A percentile compares a stretch with the other conserved stretches of the same genome.
Evolutionary conservation across 2,888 invertebrate species (phyloP).

Genomic region (Chrysotoxum bicinctum): DNA sequence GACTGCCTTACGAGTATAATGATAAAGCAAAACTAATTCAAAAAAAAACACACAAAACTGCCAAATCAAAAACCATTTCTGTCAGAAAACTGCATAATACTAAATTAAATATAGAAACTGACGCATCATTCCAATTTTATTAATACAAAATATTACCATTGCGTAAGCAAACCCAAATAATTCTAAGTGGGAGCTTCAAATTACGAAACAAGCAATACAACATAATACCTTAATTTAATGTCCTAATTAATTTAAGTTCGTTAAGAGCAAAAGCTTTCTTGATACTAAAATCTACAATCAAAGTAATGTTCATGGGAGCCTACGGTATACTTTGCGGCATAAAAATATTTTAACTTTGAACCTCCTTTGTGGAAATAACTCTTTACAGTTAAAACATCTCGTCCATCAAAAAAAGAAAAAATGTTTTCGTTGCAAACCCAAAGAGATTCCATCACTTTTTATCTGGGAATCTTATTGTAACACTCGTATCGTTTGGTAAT

Average conservation of each 20-base stretch:
- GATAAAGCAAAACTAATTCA: too few relatives aligned
- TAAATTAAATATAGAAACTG: too few relatives aligned
- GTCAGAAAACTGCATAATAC: too few relatives aligned
- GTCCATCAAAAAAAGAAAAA: not conserved
- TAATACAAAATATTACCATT: too few relatives aligned
- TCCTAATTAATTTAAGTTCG: not conserved
- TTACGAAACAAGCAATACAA: too few relatives aligned
- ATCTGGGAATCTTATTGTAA: constrained; percentile 1
- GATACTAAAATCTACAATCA: not conserved
- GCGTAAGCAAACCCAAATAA: too few relatives aligned
- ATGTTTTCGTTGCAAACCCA: not conserved
- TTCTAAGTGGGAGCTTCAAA: too few relatives aligned
- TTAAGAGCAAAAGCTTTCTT: not conserved
- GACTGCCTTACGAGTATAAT: too few relatives aligned
- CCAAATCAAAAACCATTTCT: too few relatives aligned
- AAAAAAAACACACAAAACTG: too few relatives aligned
- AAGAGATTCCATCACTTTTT: constrained; percentile 7
- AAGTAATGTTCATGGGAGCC: not conserved
- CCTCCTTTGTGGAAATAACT: not conserved
- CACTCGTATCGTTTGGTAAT: constrained; percentile 13
- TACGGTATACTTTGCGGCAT: not conserved
- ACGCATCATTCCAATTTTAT: too few relatives aligned
- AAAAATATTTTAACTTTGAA: not conserved
- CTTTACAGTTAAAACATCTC: not conserved
- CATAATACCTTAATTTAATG: too few relatives aligned